These are phyloP conservation scores for Oscheius myriophilus DNA, from an alignment of 2,888 invertebrate species.

Conservation along the genomic window DNA sequence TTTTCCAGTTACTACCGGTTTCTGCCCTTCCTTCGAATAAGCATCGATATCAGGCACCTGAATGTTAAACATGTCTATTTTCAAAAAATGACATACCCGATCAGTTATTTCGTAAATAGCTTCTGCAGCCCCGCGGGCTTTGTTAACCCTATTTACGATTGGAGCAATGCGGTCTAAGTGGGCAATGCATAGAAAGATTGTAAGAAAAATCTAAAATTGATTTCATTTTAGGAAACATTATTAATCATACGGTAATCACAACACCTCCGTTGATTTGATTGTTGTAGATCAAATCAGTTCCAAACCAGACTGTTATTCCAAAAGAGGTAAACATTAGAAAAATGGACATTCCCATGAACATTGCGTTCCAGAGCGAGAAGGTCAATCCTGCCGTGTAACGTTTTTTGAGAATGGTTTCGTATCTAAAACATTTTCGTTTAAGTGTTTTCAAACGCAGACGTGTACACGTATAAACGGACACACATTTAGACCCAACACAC, in stretches of 20 bases:
- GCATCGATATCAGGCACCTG: constrained; percentile 60
- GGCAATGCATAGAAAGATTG: not conserved
- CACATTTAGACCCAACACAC: no score
- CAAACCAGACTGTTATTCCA: constrained; percentile 58
- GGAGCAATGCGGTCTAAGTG: not conserved
- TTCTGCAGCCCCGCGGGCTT: constrained; percentile 78
- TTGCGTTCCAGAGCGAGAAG: constrained; percentile 61
- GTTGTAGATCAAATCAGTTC: constrained; percentile 42
- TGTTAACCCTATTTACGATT: constrained; percentile 6
- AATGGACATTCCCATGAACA: constrained; percentile 67
- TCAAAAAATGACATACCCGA: constrained; percentile 55
- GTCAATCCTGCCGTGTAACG: constrained; percentile 44
- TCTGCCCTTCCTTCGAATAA: constrained; percentile 69
- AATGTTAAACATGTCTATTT: no score
- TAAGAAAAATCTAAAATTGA: not conserved
- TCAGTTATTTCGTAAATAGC: constrained; percentile 73
- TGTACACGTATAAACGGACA: no score
- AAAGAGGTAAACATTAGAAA: constrained; percentile 70
- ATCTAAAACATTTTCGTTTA: constrained; percentile 2
- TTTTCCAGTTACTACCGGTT: constrained; percentile 71
- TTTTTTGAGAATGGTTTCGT: constrained; percentile 3
- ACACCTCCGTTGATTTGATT: constrained; percentile 13
- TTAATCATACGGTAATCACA: constrained; percentile 63
- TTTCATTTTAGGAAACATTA: not conserved
- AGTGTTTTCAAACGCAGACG: not conserved